phyloP scores from a whole-genome alignment of 2,888 invertebrate species.

The Hirtodrosophila cameraria region DNA sequence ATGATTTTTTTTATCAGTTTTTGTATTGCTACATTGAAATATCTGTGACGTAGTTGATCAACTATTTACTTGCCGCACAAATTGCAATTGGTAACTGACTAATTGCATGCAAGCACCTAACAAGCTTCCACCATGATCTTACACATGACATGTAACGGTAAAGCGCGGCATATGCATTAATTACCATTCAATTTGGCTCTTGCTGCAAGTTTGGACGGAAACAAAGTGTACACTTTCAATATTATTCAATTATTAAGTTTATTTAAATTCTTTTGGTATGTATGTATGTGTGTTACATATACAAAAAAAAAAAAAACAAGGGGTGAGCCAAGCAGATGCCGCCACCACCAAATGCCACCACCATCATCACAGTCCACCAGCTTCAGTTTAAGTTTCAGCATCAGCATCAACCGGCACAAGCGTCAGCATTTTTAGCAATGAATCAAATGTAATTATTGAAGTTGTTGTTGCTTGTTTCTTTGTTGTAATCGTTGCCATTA shows the following conservation, averaged over 20 bases:
- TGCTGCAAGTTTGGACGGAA: conserved; percentile 28
- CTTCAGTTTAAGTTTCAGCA: conserved; percentile 26
- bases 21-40: no score
- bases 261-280: conserved; percentile 38
- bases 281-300: conserved; percentile 11
- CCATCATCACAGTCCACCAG: conserved; percentile 34
- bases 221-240: conserved; percentile 27
- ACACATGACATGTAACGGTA: conserved; percentile 16
- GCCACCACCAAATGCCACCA: conserved; percentile 20
- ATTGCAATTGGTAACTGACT: no score
- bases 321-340: conserved; percentile 17
- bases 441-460: conserved; percentile 24
- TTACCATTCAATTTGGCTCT: conserved; percentile 43
- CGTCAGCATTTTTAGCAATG: conserved; percentile 17
- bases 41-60: no score
- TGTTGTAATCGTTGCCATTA: conserved; percentile 8
- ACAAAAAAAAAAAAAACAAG: neutral
- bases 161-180: conserved; percentile 35
- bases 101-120: no score
- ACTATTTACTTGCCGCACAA: no score
- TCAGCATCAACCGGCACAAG: conserved; percentile 26
- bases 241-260: conserved; percentile 30
- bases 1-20: no score
- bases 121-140: no score
- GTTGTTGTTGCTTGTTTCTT: conserved; percentile 4